Evolutionary conservation across 2,888 invertebrate species (phyloP), one percentile per base, ranked within the genome.

Genomic region (Thereva nobilitata): DNA sequence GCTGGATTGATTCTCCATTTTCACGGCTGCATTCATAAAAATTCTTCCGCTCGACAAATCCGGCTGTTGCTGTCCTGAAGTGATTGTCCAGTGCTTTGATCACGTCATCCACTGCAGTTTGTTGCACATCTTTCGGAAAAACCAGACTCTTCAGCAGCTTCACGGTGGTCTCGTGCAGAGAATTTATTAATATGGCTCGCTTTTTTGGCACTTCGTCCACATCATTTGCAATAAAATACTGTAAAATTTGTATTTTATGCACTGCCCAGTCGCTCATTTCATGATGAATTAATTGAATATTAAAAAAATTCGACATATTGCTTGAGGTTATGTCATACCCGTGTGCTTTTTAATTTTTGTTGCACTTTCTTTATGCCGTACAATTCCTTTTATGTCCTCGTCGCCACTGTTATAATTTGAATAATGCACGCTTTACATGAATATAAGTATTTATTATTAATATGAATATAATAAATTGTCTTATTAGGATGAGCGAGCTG

Each of bases 21-120:
- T 1, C 38, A 40, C 41, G 53, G 38, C 56, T 59, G 5, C 67
- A 45, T 52, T 61, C 55, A 42, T 65, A 69, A 12, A 69, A 69
- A 34, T 65, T 61, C 1, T 50, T 10, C 8, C 67, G 34, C 38
- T 66, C 65, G 4, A 64, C 69, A 52, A 67, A 69, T 10, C 3
- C 38, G 23, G 68, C 61, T 5, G 35, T 37, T 44, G 40, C 47
- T 52, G 53, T 7, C 52, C 42, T 66, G n/a, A 66, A 50, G 23
- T 63, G 63, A 37, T 10, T 49, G 35, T 49, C 41, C 38, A 63
- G 45, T 3, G 9, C 38, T 4, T 6, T 38, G 4, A 35, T 4
- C 4, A 63, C 7, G 49, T 50, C 63, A 3, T 49, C 10, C 9
- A 45, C 49, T 4, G 9, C 23, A 4, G 35, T n/a, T 9, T 23